phyloP scores from a whole-genome alignment of 2,797 vertebrate genomes.

The Pseudochromis fuscus region DNA sequence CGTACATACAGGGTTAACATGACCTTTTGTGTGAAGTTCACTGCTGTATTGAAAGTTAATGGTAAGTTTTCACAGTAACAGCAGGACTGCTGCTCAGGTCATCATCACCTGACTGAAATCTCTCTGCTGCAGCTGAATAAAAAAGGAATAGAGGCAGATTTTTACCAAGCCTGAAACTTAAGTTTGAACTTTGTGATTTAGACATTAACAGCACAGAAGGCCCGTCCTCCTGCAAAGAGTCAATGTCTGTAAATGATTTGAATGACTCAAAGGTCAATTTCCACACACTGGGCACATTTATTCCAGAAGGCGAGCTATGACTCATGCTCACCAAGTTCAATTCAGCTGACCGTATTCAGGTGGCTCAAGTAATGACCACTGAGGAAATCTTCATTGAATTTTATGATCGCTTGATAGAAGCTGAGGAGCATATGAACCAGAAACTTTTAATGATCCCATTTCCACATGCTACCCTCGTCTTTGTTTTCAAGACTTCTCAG shows the following conservation, averaged over 20 bases:
- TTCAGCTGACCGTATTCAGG: constrained; percentile 37
- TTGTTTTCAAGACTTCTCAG: constrained; percentile 23
- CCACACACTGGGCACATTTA: constrained; percentile 45
- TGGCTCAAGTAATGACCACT: constrained; percentile 38
- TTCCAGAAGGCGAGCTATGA: constrained; percentile 50
- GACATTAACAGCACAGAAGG: constrained; percentile 43
- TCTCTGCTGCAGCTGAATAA: constrained; percentile 12
- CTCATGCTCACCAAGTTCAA: constrained; percentile 43
- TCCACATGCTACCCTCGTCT: constrained; percentile 2
- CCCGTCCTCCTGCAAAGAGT: constrained; percentile 36
- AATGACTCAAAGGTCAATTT: constrained; percentile 68
- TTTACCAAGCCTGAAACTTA: constrained; percentile 18
- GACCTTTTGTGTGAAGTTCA: constrained; percentile 3
- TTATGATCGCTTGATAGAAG: constrained; percentile 19
- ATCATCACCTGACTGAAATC: constrained; percentile 17
- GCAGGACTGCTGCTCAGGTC: constrained; percentile 15
- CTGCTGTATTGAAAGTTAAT: constrained; percentile 6
- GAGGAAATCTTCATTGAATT: constrained; percentile 25
- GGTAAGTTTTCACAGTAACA: background rate
- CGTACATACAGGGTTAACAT: background rate
- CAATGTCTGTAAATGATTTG: constrained; percentile 51
- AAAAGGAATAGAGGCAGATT: background rate
- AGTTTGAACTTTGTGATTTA: constrained; percentile 44
- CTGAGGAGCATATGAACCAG: constrained; percentile 44
- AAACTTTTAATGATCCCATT: constrained; percentile 59